Base-by-base conservation (phyloP, 2,888 invertebrate genomes). In the Tromatobia lineatoria region DNA sequence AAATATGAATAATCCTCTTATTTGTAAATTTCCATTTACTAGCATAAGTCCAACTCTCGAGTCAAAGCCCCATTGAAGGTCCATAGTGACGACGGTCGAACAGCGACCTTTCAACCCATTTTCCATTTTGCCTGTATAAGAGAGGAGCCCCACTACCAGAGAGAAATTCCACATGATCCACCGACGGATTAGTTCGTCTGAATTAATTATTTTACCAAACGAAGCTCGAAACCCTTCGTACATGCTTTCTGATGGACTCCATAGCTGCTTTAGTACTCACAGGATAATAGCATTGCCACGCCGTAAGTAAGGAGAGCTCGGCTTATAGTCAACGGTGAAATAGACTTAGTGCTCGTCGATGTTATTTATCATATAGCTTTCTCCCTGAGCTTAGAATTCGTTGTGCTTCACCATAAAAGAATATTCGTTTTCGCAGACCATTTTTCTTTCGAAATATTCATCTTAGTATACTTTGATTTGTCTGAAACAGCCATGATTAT, bases 161-260 rank as follows among this genome's bases (percentile, higher is more conserved):
- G 77, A 74, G 59, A 74, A 77, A 69, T 78, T 80, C 38, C 20
- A n/a, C 52, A 45, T 67, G 78, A 70, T 78, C 45, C 74, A 20
- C 61, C 54, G 34, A 52, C 47, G 83, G 74, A 84, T 84, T 74
- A 77, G 67, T 73, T 29, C 42, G 45, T 20, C 54, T 78, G 80
- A 84, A 84, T 84, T 74, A 84, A 84, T 84, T 80, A 80, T 84
- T 78, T 74, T 20, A 20, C 45, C 45, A 57, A 66, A 67, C 29
- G 23, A 57, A 76, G 42, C 57, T 67, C 61, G 13, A 66, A 75
- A 20, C 67, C 50, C 18, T 70, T 59, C 20, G 47, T 59, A 2
- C 25, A 47, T 34, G 20, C 20, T 34, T 34, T 20, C 42, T 13
- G 6, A 59, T 29, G 54, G 20, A 45, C 38, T 69, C 45, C 8